These are phyloP conservation scores for Xiphorhynchus erythropygius DNA, from an alignment of 2,797 vertebrate genomes.

Conservation along the genomic window DNA sequence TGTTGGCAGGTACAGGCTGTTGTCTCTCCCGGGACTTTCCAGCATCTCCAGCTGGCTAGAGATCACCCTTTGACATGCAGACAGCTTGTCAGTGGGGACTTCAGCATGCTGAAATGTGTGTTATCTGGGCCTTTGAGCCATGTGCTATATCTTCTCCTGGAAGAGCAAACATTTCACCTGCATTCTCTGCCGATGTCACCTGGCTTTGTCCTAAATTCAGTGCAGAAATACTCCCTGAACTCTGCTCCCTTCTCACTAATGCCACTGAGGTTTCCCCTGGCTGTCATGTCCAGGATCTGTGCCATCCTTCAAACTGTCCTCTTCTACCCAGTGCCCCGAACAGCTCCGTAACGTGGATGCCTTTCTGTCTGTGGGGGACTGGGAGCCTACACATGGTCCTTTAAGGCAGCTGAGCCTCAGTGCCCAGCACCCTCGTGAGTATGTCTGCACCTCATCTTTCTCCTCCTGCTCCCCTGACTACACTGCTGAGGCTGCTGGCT, in stretches of 20 bases:
- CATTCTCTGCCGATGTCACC: background rate
- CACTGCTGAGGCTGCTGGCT: background rate
- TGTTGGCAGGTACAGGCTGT: background rate
- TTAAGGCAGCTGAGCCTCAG: background rate
- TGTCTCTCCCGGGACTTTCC: background rate
- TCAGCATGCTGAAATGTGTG: background rate
- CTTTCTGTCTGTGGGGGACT: background rate
- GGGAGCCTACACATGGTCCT: background rate
- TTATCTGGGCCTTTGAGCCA: background rate
- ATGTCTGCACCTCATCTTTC: background rate
- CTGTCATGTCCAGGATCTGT: background rate
- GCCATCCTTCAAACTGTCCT: background rate
- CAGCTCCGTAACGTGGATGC: accelerated
- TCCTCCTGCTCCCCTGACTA: background rate
- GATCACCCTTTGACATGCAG: background rate
- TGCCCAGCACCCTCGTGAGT: background rate
- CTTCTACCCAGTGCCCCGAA: background rate
- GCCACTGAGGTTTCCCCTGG: background rate
- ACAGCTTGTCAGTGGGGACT: background rate
- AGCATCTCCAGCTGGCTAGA: background rate
- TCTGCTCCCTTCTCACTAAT: background rate
- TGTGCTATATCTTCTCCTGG: background rate
- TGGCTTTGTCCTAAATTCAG: background rate
- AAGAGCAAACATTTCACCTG: background rate
- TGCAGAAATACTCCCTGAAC: background rate